A percentile compares a stretch with the other conserved stretches of the same genome.
These are phyloP conservation scores for Steromphala cineraria DNA, from an alignment of 2,888 invertebrate species.

Conservation along the genomic window DNA sequence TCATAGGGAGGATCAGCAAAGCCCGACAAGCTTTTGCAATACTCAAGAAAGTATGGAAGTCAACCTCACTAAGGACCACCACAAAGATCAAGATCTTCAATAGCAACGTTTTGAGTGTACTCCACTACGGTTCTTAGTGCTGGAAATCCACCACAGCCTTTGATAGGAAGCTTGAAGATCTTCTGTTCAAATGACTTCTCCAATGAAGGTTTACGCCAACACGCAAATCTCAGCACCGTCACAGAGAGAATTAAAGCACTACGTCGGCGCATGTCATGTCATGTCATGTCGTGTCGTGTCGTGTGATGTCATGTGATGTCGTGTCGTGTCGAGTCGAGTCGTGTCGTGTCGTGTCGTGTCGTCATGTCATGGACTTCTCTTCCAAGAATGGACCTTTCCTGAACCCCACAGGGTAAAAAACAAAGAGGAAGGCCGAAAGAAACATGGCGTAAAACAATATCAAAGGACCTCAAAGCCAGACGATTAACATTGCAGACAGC, in stretches of 20 bases:
- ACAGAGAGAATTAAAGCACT: not conserved
- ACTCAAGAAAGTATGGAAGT: slow-evolving; percentile 16
- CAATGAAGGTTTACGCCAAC: not conserved
- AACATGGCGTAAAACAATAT: too few relatives aligned
- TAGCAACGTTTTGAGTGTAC: not conserved
- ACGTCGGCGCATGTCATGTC: too few relatives aligned
- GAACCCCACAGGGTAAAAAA: too few relatives aligned
- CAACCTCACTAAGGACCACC: not conserved
- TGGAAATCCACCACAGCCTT: not conserved
- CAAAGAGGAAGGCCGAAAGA: too few relatives aligned
- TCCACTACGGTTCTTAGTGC: not conserved
- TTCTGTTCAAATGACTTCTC: not conserved
- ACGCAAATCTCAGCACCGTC: not conserved
- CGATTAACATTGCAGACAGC: too few relatives aligned
- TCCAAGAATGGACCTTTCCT: too few relatives aligned
- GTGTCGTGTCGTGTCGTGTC: too few relatives aligned
- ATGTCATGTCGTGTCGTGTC: too few relatives aligned
- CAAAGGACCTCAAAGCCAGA: too few relatives aligned
- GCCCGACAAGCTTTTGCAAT: slow-evolving; percentile 25
- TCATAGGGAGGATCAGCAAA: slow-evolving; percentile 22
- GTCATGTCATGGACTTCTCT: too few relatives aligned
- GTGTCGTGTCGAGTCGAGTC: too few relatives aligned
- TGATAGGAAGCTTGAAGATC: not conserved
- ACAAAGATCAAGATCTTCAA: not conserved
- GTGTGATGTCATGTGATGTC: too few relatives aligned